phyloP scores from a whole-genome alignment of 2,797 vertebrate genomes.

The Gallirallus australis region DNA sequence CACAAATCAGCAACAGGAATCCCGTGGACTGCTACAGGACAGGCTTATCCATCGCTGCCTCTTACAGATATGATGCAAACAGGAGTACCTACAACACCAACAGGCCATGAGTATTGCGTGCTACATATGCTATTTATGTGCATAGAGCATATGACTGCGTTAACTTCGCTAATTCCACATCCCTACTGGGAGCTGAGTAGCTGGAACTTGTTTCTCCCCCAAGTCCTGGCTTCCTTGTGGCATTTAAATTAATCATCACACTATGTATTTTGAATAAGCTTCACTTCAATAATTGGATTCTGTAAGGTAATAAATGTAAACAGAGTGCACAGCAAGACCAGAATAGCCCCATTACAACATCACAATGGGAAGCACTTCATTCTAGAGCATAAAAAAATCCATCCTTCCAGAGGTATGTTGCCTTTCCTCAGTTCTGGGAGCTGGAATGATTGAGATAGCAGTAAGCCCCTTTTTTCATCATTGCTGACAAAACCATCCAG shows the following conservation, averaged over 20 bases:
- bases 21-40: not conserved
- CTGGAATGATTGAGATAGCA: conserved; percentile 5
- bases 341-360: not conserved
- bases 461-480: not conserved
- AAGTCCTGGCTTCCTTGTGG: not conserved
- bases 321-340: not conserved
- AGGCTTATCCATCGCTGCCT: not conserved
- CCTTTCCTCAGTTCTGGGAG: not conserved
- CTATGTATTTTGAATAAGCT: not conserved
- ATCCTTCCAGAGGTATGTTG: not conserved
- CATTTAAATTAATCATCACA: not conserved
- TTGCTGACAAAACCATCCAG: conserved; percentile 55
- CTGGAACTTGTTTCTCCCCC: not conserved
- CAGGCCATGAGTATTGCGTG: not conserved
- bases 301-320: conserved; percentile 40
- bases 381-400: not conserved
- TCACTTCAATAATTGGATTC: conserved; percentile 3
- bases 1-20: fast-evolving
- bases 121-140: not conserved
- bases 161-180: not conserved
- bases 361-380: conserved; percentile 28
- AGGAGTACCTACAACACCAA: not conserved
- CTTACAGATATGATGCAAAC: fast-evolving
- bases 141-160: fast-evolving
- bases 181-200: not conserved